Percentiles rank a stretch among this genome's conserved stretches.
These are phyloP conservation scores for Notoglanidium macrostoma DNA, from an alignment of 2,797 vertebrate genomes.

Conservation along the genomic window DNA sequence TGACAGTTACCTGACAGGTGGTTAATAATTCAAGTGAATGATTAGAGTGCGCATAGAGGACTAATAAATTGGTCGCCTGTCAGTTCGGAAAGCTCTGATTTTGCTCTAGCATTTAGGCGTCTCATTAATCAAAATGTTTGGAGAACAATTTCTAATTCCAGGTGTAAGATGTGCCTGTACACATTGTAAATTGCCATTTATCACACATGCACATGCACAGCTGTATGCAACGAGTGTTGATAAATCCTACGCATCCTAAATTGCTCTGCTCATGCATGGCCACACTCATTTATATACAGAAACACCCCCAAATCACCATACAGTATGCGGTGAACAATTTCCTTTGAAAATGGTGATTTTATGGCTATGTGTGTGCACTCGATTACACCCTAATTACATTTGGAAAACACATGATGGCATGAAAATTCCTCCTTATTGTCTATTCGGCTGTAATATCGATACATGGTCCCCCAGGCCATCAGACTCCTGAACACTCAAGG, in stretches of 20 bases:
- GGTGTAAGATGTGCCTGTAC: background rate
- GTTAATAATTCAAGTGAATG: conserved; percentile 8
- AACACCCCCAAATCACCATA: background rate
- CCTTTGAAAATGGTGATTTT: background rate
- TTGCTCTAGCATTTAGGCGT: background rate
- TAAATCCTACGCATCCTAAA: conserved; percentile 3
- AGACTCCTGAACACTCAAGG: too few species aligned
- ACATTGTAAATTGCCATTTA: background rate
- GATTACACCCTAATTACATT: background rate
- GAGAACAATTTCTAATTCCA: background rate
- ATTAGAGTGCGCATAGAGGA: background rate
- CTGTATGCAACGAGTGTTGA: background rate
- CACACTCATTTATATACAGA: background rate
- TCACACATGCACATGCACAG: background rate
- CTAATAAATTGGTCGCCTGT: background rate
- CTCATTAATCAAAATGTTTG: background rate
- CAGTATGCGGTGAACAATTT: background rate
- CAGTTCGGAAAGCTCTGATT: conserved; percentile 1
- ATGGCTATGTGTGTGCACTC: background rate
- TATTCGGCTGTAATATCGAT: background rate
- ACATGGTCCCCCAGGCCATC: too few species aligned
- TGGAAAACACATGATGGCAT: background rate
- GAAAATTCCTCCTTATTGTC: background rate
- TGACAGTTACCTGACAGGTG: conserved; percentile 18
- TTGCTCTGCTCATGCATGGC: background rate